These are phyloP conservation scores for Melipona bicolor DNA, from an alignment of 2,888 invertebrate species.

Conservation along the genomic window DNA sequence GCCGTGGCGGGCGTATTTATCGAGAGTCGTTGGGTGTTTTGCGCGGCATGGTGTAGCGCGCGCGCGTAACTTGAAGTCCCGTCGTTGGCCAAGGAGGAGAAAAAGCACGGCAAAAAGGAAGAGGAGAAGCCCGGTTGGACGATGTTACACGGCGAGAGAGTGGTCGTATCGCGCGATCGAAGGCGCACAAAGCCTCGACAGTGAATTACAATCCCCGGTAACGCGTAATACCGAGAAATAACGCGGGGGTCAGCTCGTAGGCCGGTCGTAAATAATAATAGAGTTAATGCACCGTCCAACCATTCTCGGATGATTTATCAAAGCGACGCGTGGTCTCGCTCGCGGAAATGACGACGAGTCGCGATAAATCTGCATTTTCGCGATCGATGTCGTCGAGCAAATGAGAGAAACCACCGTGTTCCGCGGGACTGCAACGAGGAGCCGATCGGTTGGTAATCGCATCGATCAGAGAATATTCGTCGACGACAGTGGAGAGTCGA, in stretches of 20 bases:
- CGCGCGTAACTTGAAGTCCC: too few species aligned
- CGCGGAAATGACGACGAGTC: background rate
- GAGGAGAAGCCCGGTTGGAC: background rate
- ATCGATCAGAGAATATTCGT: background rate
- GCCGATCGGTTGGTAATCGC: background rate
- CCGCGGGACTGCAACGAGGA: background rate
- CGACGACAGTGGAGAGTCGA: background rate
- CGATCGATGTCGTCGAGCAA: background rate
- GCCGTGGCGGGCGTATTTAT: background rate
- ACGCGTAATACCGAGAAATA: conserved; percentile 53
- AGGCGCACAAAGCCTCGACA: conserved; percentile 18
- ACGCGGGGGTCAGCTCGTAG: conserved; percentile 46
- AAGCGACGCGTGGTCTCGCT: background rate
- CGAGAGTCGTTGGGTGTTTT: background rate
- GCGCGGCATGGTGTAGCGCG: background rate
- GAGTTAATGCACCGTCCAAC: conserved; percentile 46
- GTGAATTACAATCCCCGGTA: conserved; percentile 46
- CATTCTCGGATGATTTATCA: conserved; percentile 52
- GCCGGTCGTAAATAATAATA: conserved; percentile 62
- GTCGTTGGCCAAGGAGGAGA: background rate
- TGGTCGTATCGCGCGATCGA: conserved; percentile 36
- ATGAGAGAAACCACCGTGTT: background rate
- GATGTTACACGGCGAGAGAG: background rate
- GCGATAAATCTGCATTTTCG: conserved; percentile 39
- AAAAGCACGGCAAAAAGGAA: background rate